These are phyloP conservation scores for Phacellophora camtschatica DNA, from an alignment of 30 jellyfish, hydroid and myxozoan species.

Conservation along the genomic window DNA sequence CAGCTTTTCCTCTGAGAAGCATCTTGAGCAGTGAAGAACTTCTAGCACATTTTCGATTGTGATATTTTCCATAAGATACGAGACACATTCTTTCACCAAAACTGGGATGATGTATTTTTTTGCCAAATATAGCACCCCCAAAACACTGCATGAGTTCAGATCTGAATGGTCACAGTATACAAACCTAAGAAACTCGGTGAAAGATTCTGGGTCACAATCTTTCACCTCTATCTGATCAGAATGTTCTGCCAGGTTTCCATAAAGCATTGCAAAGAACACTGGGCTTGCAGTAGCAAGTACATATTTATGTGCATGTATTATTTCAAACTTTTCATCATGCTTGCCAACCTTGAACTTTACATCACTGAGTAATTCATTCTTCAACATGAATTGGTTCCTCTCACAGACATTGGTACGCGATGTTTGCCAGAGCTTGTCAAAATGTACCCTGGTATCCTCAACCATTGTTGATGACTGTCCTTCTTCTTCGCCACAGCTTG, in stretches of 20 bases:
- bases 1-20: conserved; percentile 80
- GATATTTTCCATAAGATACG: conserved; percentile 82
- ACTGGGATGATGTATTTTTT: conserved; percentile 91
- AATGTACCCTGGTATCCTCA: too few species aligned
- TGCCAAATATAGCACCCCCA: conserved; percentile 84
- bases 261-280: conserved; percentile 94
- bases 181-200: conserved; percentile 80
- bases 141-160: conserved; percentile 64
- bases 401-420: conserved; percentile 74
- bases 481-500: too few species aligned
- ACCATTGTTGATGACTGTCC: too few species aligned
- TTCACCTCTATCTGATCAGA: conserved; percentile 54
- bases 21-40: conserved; percentile 88
- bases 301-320: conserved; percentile 84
- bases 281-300: conserved; percentile 98
- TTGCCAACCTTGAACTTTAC: conserved; percentile 78
- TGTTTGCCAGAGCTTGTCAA: conserved; percentile 90
- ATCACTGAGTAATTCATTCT: conserved; percentile 83
- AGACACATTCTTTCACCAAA: conserved; percentile 81
- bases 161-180: conserved; percentile 85
- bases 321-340: conserved; percentile 16
- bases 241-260: conserved; percentile 76
- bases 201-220: conserved; percentile 95
- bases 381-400: conserved; percentile 86
- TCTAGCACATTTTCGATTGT: conserved; percentile 81